Conservation (phyloP, 2,888 invertebrate genomes). For the Aromia moschata region DNA sequence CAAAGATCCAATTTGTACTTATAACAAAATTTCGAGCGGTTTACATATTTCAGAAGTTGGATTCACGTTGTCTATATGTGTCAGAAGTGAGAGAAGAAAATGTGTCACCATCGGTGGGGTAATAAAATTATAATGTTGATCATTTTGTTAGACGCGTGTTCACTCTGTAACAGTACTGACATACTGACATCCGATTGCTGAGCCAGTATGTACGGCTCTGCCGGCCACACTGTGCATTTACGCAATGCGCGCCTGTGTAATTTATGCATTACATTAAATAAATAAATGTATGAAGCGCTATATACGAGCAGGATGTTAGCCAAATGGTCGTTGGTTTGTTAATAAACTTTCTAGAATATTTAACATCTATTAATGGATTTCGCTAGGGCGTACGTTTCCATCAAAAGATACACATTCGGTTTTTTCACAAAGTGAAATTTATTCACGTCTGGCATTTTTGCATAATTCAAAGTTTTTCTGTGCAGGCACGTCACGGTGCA, state of each 20-base stretch:
- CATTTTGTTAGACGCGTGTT: neutral
- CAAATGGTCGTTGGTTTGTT: slow-evolving; percentile 44
- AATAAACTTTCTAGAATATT: slow-evolving; percentile 57
- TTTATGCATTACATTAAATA: slow-evolving; percentile 60
- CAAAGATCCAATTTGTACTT: no score
- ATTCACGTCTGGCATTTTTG: slow-evolving; percentile 9
- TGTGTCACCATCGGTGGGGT: no score
- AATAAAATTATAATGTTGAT: neutral
- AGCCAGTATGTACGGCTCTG: slow-evolving; percentile 33
- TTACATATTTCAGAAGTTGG: no score
- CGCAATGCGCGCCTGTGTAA: slow-evolving; percentile 53
- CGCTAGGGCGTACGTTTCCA: slow-evolving; percentile 34
- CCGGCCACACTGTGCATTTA: slow-evolving; percentile 47
- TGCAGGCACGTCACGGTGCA: slow-evolving; percentile 8
- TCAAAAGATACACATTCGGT: slow-evolving; percentile 45
- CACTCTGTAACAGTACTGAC: slow-evolving; percentile 26
- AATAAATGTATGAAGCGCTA: slow-evolving; percentile 55
- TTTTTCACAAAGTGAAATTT: slow-evolving; percentile 11
- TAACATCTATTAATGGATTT: slow-evolving; percentile 56
- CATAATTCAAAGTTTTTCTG: slow-evolving; percentile 17
- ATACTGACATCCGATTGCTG: slow-evolving; percentile 25
- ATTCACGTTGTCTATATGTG: no score
- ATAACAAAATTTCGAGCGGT: no score
- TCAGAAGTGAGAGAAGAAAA: no score
- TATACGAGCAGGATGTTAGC: slow-evolving; percentile 39